Evolutionary conservation across 2,113 vertebrate genomes (phyloP), one percentile per base, ranked within the genome.

Genomic region (Planiliza haematocheilus): DNA sequence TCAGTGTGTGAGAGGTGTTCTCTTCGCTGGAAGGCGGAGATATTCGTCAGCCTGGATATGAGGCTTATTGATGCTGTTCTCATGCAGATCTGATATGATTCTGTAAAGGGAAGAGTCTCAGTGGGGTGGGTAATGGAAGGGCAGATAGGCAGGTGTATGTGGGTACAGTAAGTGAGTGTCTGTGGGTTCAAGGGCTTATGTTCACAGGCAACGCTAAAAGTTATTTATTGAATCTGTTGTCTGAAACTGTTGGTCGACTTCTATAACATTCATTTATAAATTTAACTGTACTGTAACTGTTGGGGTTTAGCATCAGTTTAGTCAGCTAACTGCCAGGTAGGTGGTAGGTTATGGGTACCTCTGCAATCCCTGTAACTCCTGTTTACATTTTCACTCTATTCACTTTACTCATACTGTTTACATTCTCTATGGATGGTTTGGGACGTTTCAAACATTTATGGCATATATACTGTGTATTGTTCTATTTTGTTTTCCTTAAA

Each of bases 21-120:
- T 96, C 96, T 98, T 99, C 96, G 96, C 96, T 91, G 24, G 0
- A 49, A 91, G 91, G 97, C 94, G 96, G 97, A 98, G 96, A 95
- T 96, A 94, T 96, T 95, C 88, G 90, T 89, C 94, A 93, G 96
- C 96, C 96, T 83, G 11, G 37, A 94, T 90, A 82, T 89, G 95
- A 92, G 94, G 97, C 96, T 96, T 87, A 93, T 94, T 96, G 93
- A 96, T 98, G 97, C 97, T 99, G 96, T 99, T 98, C 95, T 91
- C 95, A 97, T 96, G 97, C 97, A 98, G 97, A 92, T 89, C 93
- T 79, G 91, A 55, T 70, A 62, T 71, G 85, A 70, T 84, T 90
- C 72, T 81, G 75, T 90, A 63, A 55, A 48, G n/a, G 83, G 87
- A 79, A 60, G 77, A 92, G 83, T 81, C 38, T 73, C 84, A 89